Evolutionary conservation across 2,888 invertebrate species (phyloP), one percentile per base, ranked within the genome.

Genomic region (Pseudococcus longispinus): DNA sequence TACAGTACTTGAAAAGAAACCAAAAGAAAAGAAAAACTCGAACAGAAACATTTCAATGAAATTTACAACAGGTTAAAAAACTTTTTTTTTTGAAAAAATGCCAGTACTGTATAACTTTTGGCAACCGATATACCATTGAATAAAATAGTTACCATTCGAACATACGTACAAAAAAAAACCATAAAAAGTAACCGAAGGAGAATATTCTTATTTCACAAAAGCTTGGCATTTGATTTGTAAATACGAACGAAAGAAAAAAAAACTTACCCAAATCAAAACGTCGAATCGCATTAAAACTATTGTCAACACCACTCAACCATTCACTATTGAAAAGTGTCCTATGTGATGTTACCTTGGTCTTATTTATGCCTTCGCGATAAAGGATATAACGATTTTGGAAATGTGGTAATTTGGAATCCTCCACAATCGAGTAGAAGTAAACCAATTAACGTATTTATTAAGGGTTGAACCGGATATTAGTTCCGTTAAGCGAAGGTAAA

Each of bases 381-480:
- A 80, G 77, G 37, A 42, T 80, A 23, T 8, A 9, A 6, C 5
- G 5, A 37, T 37, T 37, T 60, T 60, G 23, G 23, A 80, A 80
- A 80, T 80, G 42, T 20, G 9, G 42, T 42, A 60, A 20, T 70
- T 70, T 29, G 42, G 20, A 42, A 80, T 70, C 70, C 70, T 29
- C 29, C 70, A 80, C 4, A n/a, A n/a, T n/a, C n/a, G 8, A 37
- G 37, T 80, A 42, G 29, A 80, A 20, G 20, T 0, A 2, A 70
- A 42, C 37, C 23, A 42, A 80, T 80, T 80, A 80, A 42, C 23
- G 20, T 42, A 80, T 11, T 42, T 80, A 8, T 20, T 80, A 80
- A 80, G 77, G 77, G 42, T 80, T 42, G 77, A 80, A 80, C 77
- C 77, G 42, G 77, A 42, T 42, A 80, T 80, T 80, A 80, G 77